Evolutionary conservation across 2,888 invertebrate species (phyloP).

Genomic region (Troides aeacus): DNA sequence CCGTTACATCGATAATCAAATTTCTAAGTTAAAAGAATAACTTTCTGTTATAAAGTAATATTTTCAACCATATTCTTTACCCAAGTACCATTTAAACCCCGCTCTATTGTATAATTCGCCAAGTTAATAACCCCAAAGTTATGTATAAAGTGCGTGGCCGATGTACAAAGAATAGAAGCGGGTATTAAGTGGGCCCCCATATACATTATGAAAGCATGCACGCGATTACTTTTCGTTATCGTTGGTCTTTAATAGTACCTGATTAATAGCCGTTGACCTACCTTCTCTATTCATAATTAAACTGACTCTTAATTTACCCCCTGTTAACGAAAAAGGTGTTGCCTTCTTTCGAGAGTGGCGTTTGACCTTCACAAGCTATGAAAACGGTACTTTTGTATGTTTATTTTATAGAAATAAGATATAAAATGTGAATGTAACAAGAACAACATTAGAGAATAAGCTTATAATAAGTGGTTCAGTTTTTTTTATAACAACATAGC

Average conservation of each 20-base stretch:
- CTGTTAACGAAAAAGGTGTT: not conserved
- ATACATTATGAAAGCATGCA: conserved; percentile 24
- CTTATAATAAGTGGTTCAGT: too few relatives aligned
- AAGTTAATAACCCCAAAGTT: conserved; percentile 19
- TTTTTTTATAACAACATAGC: too few relatives aligned
- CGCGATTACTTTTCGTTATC: conserved; percentile 21
- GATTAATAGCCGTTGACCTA: conserved; percentile 24
- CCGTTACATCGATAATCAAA: too few relatives aligned
- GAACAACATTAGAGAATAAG: too few relatives aligned
- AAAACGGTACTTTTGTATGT: too few relatives aligned
- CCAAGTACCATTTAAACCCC: not conserved
- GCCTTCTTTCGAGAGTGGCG: not conserved
- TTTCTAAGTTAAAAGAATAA: too few relatives aligned
- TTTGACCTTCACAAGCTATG: not conserved
- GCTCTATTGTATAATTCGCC: conserved; percentile 1
- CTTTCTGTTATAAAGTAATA: too few relatives aligned
- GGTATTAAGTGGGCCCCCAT: conserved; percentile 21
- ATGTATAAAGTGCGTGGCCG: conserved; percentile 20
- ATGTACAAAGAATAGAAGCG: conserved; percentile 21
- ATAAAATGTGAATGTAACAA: too few relatives aligned
- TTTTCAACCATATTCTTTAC: too few relatives aligned
- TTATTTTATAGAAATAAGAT: too few relatives aligned
- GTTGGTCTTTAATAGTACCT: conserved; percentile 17
- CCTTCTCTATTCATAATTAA: conserved; percentile 23
- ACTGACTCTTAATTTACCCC: conserved; percentile 16